phyloP scores from a whole-genome alignment of 2,113 vertebrate genomes.

The Balaeniceps rex region DNA sequence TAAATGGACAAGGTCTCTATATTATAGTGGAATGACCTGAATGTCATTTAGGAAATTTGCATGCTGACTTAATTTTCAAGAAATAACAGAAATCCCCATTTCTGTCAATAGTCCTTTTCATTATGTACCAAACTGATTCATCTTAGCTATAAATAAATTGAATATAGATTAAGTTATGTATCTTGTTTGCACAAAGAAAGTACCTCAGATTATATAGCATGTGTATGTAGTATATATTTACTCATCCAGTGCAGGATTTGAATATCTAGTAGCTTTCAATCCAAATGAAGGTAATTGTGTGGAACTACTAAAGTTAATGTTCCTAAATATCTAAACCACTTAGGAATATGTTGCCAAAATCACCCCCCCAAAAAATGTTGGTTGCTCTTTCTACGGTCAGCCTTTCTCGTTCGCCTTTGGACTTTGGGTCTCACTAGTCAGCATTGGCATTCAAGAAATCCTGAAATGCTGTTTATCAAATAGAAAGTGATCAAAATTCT shows the following conservation, averaged over 20 bases:
- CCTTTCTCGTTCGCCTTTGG: neutral
- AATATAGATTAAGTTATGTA: neutral
- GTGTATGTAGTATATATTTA: neutral
- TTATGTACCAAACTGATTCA: neutral
- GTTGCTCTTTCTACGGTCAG: neutral
- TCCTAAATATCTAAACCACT: neutral
- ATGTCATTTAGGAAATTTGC: neutral
- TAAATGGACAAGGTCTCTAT: neutral
- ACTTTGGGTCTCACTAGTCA: neutral
- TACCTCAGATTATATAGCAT: no score
- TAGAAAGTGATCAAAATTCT: neutral
- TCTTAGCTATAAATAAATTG: neutral
- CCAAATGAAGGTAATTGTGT: neutral
- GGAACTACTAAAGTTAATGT: neutral
- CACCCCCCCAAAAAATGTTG: neutral
- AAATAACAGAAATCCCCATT: neutral
- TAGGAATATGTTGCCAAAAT: neutral
- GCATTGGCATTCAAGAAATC: neutral
- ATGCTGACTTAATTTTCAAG: neutral
- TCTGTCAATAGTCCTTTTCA: neutral
- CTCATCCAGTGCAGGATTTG: neutral
- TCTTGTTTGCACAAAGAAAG: neutral
- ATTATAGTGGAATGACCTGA: neutral
- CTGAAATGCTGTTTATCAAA: neutral
- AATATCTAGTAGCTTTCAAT: neutral